These are phyloP conservation scores for Gymnopithys bicolor DNA, from an alignment of 2,797 vertebrate genomes.

Conservation along the genomic window DNA sequence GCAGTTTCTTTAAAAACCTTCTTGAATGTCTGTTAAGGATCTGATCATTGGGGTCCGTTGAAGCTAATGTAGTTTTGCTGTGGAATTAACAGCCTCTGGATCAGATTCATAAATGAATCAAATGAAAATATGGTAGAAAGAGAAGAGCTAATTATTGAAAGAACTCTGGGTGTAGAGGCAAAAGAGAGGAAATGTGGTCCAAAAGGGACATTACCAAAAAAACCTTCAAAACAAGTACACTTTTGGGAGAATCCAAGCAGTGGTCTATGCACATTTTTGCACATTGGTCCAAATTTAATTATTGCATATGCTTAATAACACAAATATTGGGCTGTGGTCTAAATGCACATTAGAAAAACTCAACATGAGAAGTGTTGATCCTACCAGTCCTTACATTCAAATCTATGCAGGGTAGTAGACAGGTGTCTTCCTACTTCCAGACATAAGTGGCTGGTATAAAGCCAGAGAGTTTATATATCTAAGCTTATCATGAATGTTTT, in stretches of 20 bases:
- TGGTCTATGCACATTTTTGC: not conserved
- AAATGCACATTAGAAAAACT: not conserved
- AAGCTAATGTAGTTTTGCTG: not conserved
- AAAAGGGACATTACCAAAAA: not conserved
- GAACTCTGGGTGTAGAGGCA: not conserved
- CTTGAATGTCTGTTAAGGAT: not conserved
- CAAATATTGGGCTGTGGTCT: not conserved
- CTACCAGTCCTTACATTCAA: not conserved
- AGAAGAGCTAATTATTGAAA: not conserved
- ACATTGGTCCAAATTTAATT: not conserved
- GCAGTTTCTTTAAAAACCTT: not conserved
- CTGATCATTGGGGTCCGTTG: not conserved
- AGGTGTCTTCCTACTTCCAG: not conserved
- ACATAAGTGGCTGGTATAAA: not conserved
- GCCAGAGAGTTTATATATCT: not conserved
- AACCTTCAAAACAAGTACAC: accelerated
- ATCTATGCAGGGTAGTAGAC: not conserved
- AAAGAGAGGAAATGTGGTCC: not conserved
- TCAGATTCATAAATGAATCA: not conserved
- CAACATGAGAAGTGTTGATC: accelerated
- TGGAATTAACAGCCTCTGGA: not conserved
- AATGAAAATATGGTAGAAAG: not conserved
- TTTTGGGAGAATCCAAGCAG: not conserved
- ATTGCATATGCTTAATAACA: not conserved
- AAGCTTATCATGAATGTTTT: not conserved